A percentile compares a stretch with the other conserved stretches of the same genome.
phyloP scores from a whole-genome alignment of 2,797 vertebrate genomes.

The Semotilus atromaculatus region DNA sequence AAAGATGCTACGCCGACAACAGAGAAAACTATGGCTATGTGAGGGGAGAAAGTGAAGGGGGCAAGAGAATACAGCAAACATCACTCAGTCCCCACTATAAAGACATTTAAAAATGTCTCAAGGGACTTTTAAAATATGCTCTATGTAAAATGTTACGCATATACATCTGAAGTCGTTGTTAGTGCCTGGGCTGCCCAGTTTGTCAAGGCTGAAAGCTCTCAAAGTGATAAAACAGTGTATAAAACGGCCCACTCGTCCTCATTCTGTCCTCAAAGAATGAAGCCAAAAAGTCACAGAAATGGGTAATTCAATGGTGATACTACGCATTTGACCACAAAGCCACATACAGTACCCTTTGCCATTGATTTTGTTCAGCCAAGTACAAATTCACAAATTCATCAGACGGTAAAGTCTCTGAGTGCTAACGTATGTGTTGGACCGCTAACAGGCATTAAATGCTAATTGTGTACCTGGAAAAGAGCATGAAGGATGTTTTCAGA shows the following conservation, averaged over 20 bases:
- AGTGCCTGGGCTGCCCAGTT: not conserved
- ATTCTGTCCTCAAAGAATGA: conserved; percentile 9
- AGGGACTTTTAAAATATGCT: conserved; percentile 6
- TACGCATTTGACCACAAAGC: conserved; percentile 7
- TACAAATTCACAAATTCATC: conserved; percentile 13
- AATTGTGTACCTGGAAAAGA: conserved; percentile 63
- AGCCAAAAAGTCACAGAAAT: not conserved
- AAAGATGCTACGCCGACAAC: conserved; percentile 29
- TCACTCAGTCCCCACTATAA: not conserved
- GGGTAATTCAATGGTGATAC: not conserved
- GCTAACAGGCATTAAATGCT: conserved; percentile 62
- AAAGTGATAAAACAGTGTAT: conserved; percentile 4
- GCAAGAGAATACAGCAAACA: conserved; percentile 15
- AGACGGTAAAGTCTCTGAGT: conserved; percentile 16
- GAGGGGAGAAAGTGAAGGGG: conserved; percentile 6
- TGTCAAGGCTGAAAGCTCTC: not conserved
- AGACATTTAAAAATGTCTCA: not conserved
- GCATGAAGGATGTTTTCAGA: conserved; percentile 58
- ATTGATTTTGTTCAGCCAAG: conserved; percentile 14
- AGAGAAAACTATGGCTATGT: conserved; percentile 43
- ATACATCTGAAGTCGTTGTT: not conserved
- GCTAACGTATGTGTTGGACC: conserved; percentile 18
- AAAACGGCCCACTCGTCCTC: conserved; percentile 8
- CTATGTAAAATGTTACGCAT: not conserved
- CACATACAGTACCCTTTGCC: not conserved